Evolutionary conservation across 2,888 invertebrate species (phyloP).

Genomic region (Sphinx pinastri): DNA sequence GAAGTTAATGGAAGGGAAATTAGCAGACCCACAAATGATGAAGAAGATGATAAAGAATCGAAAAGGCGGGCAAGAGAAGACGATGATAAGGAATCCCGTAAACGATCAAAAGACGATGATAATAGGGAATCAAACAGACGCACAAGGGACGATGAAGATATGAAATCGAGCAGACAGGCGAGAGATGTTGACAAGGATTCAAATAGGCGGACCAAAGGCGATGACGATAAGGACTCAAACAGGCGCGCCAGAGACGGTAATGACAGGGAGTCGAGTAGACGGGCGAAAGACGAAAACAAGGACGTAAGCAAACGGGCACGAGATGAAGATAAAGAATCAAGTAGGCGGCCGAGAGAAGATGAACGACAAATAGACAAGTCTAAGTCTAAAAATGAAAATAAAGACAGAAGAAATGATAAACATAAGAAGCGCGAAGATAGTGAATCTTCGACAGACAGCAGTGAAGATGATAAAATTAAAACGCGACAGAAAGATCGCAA

Average conservation of each 20-base stretch:
- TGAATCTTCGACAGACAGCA: not conserved
- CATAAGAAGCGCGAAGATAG: conserved; percentile 24
- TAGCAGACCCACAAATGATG: not conserved
- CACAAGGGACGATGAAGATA: conserved; percentile 28
- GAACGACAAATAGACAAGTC: conserved; percentile 14
- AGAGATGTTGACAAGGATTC: conserved; percentile 19
- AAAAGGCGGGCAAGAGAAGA: too few species aligned
- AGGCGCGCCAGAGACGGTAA: conserved; percentile 27
- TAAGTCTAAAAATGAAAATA: conserved; percentile 28
- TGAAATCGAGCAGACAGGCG: conserved; percentile 25
- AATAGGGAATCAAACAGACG: not conserved
- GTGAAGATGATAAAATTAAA: conserved; percentile 24
- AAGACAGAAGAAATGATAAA: conserved; percentile 28
- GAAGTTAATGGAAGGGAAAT: not conserved
- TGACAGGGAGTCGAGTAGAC: conserved; percentile 26
- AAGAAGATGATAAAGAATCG: not conserved
- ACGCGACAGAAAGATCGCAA: conserved; percentile 29
- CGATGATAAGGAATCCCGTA: not conserved
- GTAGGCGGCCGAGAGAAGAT: conserved; percentile 27
- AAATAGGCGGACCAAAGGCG: conserved; percentile 2
- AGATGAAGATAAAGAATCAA: conserved; percentile 24
- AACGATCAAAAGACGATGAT: not conserved
- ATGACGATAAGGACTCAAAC: conserved; percentile 4
- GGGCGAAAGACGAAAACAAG: conserved; percentile 24
- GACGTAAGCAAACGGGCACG: not conserved